phyloP scores from a whole-genome alignment of 2,888 invertebrate genomes.

The Metopia argyrocephala region DNA sequence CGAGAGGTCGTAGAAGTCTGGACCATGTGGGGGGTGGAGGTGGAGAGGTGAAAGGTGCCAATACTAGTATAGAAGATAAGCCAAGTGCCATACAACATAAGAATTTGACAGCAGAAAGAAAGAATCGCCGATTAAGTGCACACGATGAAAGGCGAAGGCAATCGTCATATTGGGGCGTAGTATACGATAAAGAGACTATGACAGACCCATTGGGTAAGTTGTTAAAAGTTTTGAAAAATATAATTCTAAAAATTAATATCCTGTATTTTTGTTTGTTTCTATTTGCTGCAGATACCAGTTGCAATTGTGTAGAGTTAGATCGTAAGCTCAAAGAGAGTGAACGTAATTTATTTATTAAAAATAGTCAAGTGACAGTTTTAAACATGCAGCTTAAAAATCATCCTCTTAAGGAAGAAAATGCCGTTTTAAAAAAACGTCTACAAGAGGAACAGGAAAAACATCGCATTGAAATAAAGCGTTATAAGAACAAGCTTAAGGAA shows the following conservation, averaged over 20 bases:
- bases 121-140: slow-evolving; percentile 72
- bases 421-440: slow-evolving; percentile 70
- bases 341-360: slow-evolving; percentile 71
- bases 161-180: slow-evolving; percentile 71
- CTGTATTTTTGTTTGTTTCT: too few relatives aligned
- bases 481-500: slow-evolving; percentile 68
- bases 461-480: slow-evolving; percentile 71
- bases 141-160: slow-evolving; percentile 74
- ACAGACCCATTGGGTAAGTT: slow-evolving; percentile 73
- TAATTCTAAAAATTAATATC: too few relatives aligned
- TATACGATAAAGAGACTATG: slow-evolving; percentile 71
- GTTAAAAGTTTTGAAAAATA: too few relatives aligned
- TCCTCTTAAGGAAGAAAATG: slow-evolving; percentile 74
- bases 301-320: slow-evolving; percentile 72
- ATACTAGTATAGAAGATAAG: slow-evolving; percentile 67
- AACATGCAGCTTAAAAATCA: slow-evolving; percentile 73
- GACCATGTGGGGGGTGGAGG: slow-evolving; percentile 42
- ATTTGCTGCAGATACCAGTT: slow-evolving; percentile 67
- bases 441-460: slow-evolving; percentile 72
- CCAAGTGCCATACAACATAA: slow-evolving; percentile 61
- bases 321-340: slow-evolving; percentile 72
- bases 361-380: slow-evolving; percentile 73
- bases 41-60: slow-evolving; percentile 14
- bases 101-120: slow-evolving; percentile 68
- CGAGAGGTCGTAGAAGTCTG: slow-evolving; percentile 25